phyloP scores from a whole-genome alignment of 2,888 invertebrate genomes.

The Metopia argyrocephala region DNA sequence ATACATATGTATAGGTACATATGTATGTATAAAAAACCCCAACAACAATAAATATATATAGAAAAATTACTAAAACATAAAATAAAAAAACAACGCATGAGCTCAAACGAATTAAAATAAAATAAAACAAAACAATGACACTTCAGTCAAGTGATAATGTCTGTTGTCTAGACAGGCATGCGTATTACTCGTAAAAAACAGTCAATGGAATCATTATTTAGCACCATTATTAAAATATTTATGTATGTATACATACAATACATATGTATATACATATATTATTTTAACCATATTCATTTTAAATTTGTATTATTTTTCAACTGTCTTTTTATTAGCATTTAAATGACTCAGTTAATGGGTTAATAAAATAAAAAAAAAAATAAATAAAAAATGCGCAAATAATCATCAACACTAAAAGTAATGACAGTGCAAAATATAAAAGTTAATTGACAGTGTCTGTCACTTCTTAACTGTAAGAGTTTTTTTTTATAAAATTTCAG shows the following conservation, averaged over 20 bases:
- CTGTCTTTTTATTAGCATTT: constrained; percentile 1
- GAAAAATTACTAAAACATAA: background rate
- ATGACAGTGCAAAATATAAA: background rate
- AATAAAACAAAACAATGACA: constrained; percentile 60
- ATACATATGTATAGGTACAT: background rate
- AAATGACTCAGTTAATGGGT: constrained; percentile 9
- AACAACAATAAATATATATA: background rate
- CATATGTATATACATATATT: too few species aligned
- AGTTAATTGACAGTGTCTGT: background rate
- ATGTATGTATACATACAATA: too few species aligned
- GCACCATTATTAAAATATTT: constrained; percentile 24
- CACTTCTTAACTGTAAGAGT: too few species aligned
- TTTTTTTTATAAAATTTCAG: too few species aligned
- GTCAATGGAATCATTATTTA: constrained; percentile 50
- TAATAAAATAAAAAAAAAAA: background rate
- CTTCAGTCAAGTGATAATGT: constrained; percentile 66
- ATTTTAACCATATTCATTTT: background rate
- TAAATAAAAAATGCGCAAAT: background rate
- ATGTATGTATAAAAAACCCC: background rate
- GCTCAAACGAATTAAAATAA: constrained; percentile 22
- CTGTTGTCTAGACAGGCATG: constrained; percentile 66
- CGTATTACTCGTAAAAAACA: constrained; percentile 40
- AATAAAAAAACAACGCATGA: background rate
- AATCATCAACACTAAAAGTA: background rate
- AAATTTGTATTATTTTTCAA: background rate